A percentile compares a stretch with the other conserved stretches of the same genome.
Evolutionary conservation across 2,888 invertebrate species (phyloP).

Genomic region (Tiphia femorata): DNA sequence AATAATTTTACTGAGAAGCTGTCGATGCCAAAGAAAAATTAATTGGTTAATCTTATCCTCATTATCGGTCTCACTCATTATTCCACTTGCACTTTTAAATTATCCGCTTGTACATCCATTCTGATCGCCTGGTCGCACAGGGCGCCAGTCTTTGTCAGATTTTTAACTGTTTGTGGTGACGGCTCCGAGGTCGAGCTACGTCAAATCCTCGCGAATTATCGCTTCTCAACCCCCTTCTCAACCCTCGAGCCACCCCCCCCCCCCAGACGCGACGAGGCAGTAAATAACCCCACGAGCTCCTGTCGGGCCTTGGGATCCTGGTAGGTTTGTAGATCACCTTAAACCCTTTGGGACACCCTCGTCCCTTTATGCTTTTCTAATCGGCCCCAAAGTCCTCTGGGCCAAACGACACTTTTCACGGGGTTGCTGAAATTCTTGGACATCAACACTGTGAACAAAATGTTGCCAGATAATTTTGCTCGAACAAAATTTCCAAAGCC

Average conservation of each 20-base stretch:
- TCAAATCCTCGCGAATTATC: constrained; percentile 10
- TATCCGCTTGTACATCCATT: too few relatives aligned
- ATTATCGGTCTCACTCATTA: too few relatives aligned
- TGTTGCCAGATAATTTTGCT: too few relatives aligned
- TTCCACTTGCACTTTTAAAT: too few relatives aligned
- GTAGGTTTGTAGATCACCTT: constrained; percentile 50
- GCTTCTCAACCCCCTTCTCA: not conserved
- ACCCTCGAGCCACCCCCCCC: not conserved
- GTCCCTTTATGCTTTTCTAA: constrained; percentile 42
- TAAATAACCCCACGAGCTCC: constrained; percentile 14
- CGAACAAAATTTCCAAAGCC: too few relatives aligned
- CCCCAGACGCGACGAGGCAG: not conserved
- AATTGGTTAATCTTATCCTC: too few relatives aligned
- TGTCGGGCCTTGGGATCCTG: constrained; percentile 39
- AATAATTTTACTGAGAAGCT: too few relatives aligned
- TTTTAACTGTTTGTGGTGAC: constrained; percentile 50
- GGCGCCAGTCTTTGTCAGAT: constrained; percentile 45
- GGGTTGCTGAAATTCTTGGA: too few relatives aligned
- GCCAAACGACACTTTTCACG: too few relatives aligned
- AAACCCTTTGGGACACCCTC: constrained; percentile 47
- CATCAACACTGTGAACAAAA: too few relatives aligned
- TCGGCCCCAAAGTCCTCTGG: too few relatives aligned
- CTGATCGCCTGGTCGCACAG: constrained; percentile 28
- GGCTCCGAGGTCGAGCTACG: constrained; percentile 4
- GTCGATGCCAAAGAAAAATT: too few relatives aligned